These are phyloP conservation scores for Carterocephalus palaemon DNA, from an alignment of 2,888 invertebrate species.

Conservation along the genomic window DNA sequence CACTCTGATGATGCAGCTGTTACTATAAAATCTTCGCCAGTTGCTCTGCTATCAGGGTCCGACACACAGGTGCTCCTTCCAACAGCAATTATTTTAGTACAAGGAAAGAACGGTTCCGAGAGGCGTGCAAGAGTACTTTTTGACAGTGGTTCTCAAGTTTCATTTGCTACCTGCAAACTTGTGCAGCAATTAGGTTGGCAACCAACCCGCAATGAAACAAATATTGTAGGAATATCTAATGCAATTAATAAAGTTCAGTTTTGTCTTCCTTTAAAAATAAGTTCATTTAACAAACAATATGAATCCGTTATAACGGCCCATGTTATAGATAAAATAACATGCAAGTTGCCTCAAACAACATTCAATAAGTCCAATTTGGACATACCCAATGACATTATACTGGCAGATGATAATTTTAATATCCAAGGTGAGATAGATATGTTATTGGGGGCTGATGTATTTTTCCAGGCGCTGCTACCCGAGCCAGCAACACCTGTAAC, in stretches of 20 bases:
- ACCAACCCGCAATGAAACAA: conserved; percentile 6
- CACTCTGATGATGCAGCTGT: conserved; percentile 13
- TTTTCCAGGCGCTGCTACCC: conserved; percentile 30
- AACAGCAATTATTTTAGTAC: conserved; percentile 23
- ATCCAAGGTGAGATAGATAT: conserved; percentile 25
- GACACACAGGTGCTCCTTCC: conserved; percentile 20
- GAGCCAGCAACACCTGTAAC: too few species aligned
- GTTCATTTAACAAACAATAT: conserved; percentile 16
- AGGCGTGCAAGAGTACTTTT: conserved; percentile 22
- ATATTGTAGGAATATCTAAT: conserved; percentile 21
- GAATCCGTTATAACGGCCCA: conserved; percentile 20
- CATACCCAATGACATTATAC: conserved; percentile 13
- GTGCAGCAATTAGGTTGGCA: conserved; percentile 9
- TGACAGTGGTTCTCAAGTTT: conserved; percentile 26
- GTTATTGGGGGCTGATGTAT: conserved; percentile 26
- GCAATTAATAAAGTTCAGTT: conserved; percentile 8
- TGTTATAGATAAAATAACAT: conserved; percentile 29
- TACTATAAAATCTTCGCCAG: background rate
- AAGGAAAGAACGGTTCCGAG: conserved; percentile 20
- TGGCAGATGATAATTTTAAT: conserved; percentile 27
- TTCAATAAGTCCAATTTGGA: conserved; percentile 16
- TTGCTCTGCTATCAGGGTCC: background rate
- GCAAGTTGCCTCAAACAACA: conserved; percentile 26
- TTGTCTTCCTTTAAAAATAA: conserved; percentile 23
- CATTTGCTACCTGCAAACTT: conserved; percentile 14